Percentiles rank a stretch among this genome's conserved stretches.
phyloP scores from a whole-genome alignment of 2,113 vertebrate genomes.

The Dasypus novemcinctus region DNA sequence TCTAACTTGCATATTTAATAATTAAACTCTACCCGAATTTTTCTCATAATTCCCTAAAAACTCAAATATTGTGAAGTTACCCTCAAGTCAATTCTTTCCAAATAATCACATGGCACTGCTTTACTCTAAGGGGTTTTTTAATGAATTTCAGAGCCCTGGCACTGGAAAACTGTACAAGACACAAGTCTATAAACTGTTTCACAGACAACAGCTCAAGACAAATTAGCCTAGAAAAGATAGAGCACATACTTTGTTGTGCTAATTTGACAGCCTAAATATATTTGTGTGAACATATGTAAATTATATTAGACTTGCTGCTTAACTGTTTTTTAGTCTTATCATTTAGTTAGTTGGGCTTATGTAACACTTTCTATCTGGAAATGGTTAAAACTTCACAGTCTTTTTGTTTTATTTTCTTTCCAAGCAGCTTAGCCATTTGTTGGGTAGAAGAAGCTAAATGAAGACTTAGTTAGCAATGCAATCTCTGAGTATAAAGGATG shows the following conservation, averaged over 20 bases:
- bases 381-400: constrained; percentile 9
- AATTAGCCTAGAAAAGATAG: constrained; percentile 69
- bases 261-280: constrained; percentile 64
- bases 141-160: constrained; percentile 52
- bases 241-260: constrained; percentile 73
- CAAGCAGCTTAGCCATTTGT: constrained; percentile 39
- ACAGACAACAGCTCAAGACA: constrained; percentile 68
- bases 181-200: constrained; percentile 53
- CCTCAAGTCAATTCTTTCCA: constrained; percentile 37
- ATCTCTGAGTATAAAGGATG: not conserved
- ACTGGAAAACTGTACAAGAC: constrained; percentile 55
- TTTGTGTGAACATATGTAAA: constrained; percentile 64
- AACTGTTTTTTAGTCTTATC: constrained; percentile 46
- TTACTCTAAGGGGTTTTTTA: not conserved
- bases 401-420: not conserved
- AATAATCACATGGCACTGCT: not conserved
- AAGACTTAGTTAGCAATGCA: constrained; percentile 32
- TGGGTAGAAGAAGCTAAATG: not conserved
- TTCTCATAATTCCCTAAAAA: constrained; percentile 40
- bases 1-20: constrained; percentile 87
- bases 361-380: constrained; percentile 23
- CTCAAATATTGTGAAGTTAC: constrained; percentile 12
- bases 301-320: constrained; percentile 47
- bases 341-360: constrained; percentile 35
- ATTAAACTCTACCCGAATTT: constrained; percentile 70